Evolutionary conservation across 2,797 vertebrate genomes (phyloP).

Genomic region (Pipistrellus pygmaeus): DNA sequence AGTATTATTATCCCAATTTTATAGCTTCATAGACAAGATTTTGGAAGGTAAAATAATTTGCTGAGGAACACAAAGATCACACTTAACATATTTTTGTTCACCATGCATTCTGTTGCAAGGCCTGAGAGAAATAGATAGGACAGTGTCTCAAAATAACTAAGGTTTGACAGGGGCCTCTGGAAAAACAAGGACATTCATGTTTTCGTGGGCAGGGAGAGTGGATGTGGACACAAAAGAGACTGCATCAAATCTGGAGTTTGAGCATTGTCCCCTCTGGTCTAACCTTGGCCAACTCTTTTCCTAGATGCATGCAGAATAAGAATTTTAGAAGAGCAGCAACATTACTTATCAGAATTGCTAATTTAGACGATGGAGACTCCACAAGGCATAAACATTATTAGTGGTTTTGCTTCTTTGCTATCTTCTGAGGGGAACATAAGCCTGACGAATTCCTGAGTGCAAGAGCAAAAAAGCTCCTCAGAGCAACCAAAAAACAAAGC

Average conservation of each 20-base stretch:
- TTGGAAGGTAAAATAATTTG: neutral
- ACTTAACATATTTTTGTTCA: conserved; percentile 29
- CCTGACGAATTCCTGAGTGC: neutral
- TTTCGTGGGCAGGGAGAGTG: neutral
- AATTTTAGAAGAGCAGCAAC: conserved; percentile 25
- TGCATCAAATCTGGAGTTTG: neutral
- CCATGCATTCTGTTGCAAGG: neutral
- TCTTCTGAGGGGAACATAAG: neutral
- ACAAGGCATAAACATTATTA: neutral
- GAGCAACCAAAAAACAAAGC: neutral
- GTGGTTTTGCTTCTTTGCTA: neutral
- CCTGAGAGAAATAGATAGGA: neutral
- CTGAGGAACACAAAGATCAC: conserved; percentile 13
- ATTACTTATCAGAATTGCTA: neutral
- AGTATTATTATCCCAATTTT: conserved; percentile 14
- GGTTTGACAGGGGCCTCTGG: neutral
- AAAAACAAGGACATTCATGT: neutral
- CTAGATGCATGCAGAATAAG: neutral
- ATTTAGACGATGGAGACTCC: neutral
- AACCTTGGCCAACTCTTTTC: neutral
- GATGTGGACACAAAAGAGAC: neutral
- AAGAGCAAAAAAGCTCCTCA: neutral
- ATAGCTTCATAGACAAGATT: neutral
- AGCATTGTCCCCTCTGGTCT: neutral
- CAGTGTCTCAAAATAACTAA: neutral